These are phyloP conservation scores for Lamellibrachia luymesi DNA, from an alignment of 1,140 invertebrate species.

Conservation along the genomic window DNA sequence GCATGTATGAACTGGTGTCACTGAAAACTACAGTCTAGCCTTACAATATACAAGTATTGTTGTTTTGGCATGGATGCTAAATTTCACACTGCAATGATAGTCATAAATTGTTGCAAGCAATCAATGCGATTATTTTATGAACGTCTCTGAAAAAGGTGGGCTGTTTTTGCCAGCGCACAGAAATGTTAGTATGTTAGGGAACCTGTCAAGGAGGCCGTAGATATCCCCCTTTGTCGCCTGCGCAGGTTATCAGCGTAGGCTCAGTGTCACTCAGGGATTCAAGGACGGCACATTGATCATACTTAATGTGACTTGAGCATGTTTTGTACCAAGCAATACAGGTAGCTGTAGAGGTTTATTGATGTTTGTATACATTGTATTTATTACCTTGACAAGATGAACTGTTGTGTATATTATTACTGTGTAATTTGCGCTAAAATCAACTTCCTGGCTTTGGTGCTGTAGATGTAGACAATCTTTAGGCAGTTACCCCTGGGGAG, in stretches of 20 bases:
- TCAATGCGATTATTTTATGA: background rate
- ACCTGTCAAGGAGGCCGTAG: background rate
- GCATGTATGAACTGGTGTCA: background rate
- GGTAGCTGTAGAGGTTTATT: background rate
- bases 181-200: background rate
- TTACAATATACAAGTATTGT: background rate
- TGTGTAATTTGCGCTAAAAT: background rate
- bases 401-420: constrained; percentile 2
- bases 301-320: background rate
- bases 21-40: background rate
- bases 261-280: constrained; percentile 3
- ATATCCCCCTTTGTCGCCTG: background rate
- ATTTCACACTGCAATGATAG: too few species aligned
- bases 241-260: background rate
- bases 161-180: background rate
- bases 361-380: background rate
- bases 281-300: constrained; percentile 1
- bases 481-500: background rate
- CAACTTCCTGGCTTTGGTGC: background rate
- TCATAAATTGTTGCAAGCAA: background rate
- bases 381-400: background rate
- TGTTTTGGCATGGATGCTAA: background rate
- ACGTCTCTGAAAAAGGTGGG: background rate
- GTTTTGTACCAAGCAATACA: constrained; percentile 5
- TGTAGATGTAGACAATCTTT: background rate